Base-by-base conservation (phyloP, 2,888 invertebrate species). In the Dusona sp. region DNA sequence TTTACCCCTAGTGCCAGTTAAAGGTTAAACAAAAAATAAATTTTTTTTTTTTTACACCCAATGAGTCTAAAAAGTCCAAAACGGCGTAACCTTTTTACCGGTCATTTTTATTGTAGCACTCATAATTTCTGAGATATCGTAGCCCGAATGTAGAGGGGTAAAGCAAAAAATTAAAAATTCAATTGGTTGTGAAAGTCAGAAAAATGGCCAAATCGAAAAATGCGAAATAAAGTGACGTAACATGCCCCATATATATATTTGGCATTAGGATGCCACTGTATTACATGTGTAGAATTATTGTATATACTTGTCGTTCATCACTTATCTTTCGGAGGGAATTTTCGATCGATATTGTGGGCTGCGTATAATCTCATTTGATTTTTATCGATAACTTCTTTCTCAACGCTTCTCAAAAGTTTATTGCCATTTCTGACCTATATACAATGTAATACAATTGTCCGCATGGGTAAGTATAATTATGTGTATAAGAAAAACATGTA, bases 371-470 rank as follows among this genome's bases (percentile, higher is more conserved):
- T 61, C 61, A 54, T 82, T 74, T 80, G 73, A 72, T 77, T 33
- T 85, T 85, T 79, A 25, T 64, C 64, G 4, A 64, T 29, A 8
- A 4, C 29, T 25, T 19, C n/a, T 75, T 64, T 42, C 36, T n/a
- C 22, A n/a, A 13, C 7, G 38, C 25, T 22, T 11, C 42, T 57
- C 57, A 13, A 72, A 57, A 36, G 61, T 9, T 61, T 33, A 79
- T 72, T 70, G 48, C 70, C 72, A 79, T 79, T 81, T 81, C 19
- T 54, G 65, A 51, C 65, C 48, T 74, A 74, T 74, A 74, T 74
- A 65, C 73, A 74, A 74, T 74, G 73, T 81, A 54, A 74, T 65
- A 81, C 73, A 51, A 45, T 6, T 54, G 19, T 22, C 65, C n/a
- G n/a, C 25, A 74, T 54, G 42, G 54, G 25, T 9, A 25, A 36